Conservation (phyloP, 2,797 vertebrate genomes). For the Gymnopithys bicolor region DNA sequence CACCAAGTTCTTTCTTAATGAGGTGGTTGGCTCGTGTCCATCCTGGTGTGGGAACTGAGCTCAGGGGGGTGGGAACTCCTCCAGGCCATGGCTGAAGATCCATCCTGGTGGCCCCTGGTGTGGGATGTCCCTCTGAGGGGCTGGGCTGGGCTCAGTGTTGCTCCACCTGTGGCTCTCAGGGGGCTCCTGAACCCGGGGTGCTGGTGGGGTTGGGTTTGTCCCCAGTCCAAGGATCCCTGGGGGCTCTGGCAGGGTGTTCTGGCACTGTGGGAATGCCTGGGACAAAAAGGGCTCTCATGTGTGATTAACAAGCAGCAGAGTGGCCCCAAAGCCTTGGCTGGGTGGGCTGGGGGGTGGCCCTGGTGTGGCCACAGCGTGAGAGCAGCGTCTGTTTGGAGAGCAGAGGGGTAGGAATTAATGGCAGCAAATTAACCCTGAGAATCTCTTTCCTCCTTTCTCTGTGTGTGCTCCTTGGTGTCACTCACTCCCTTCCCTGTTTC, state of each 20-base stretch:
- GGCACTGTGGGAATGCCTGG: background rate
- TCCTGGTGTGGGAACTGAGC: background rate
- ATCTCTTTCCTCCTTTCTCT: background rate
- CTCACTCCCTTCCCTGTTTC: background rate
- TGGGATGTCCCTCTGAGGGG: background rate
- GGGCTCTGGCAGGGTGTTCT: background rate
- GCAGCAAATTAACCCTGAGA: background rate
- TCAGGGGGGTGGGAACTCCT: background rate
- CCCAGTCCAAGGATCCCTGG: background rate
- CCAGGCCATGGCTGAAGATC: background rate
- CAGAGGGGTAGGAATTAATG: background rate
- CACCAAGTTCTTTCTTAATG: background rate
- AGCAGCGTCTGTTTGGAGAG: background rate
- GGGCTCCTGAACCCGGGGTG: background rate
- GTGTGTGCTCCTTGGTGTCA: background rate
- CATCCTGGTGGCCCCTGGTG: background rate
- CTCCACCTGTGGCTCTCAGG: background rate
- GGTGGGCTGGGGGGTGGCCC: background rate
- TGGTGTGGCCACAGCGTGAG: background rate
- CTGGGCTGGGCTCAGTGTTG: background rate
- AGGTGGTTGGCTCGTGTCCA: background rate
- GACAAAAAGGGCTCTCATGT: background rate
- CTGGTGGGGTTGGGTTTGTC: background rate
- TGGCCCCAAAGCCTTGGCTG: background rate
- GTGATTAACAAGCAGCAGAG: background rate